These are phyloP conservation scores for Lissonota sp. DNA, from an alignment of 2,888 invertebrate genomes.

Conservation along the genomic window DNA sequence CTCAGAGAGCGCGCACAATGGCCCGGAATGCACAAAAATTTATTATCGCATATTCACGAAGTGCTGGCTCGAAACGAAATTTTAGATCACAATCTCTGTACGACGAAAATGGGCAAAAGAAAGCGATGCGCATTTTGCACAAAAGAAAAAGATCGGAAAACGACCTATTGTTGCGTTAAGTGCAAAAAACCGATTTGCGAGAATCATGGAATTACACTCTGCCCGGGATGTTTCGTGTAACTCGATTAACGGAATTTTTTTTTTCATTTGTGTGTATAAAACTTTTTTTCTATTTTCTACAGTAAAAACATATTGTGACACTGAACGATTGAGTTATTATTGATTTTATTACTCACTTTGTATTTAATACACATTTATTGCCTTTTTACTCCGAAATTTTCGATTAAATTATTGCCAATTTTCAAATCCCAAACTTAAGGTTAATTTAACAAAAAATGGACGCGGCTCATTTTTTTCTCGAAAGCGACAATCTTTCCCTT, in stretches of 20 bases:
- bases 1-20: no score
- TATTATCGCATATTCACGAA: no score
- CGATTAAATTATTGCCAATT: conserved; percentile 2
- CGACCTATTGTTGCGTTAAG: conserved; percentile 11
- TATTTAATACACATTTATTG: neutral
- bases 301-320: conserved; percentile 2
- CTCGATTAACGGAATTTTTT: neutral
- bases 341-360: conserved; percentile 2
- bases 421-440: conserved; percentile 12
- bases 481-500: conserved; percentile 39
- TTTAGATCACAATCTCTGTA: no score
- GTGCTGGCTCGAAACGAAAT: no score
- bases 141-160: neutral
- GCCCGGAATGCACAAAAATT: no score
- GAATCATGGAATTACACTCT: conserved; percentile 4
- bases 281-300: neutral
- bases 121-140: no score
- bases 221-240: conserved; percentile 3
- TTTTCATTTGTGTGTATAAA: neutral
- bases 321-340: neutral
- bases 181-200: conserved; percentile 20
- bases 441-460: conserved; percentile 32
- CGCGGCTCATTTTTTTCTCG: conserved; percentile 31
- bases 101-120: no score
- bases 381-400: neutral